Conservation (phyloP, 1,140 invertebrate genomes). For the Ceratosolen solmsi region DNA sequence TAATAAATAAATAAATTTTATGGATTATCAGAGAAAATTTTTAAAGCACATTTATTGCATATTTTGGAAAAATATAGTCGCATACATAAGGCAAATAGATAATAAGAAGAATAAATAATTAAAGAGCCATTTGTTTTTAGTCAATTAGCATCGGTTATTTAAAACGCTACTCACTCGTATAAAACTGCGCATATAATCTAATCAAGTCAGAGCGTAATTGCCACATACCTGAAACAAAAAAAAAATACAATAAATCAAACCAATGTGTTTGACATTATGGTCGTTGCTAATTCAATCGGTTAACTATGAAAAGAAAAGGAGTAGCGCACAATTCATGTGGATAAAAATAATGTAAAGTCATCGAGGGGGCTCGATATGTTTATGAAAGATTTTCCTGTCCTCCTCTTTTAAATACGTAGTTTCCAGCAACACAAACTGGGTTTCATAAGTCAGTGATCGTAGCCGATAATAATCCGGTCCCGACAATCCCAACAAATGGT, state of each 20-base stretch:
- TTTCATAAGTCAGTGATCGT: neutral
- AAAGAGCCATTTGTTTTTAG: too few relatives aligned
- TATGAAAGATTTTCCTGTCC: neutral
- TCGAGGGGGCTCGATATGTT: neutral
- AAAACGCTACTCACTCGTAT: neutral
- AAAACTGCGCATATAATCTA: neutral
- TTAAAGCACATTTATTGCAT: too few relatives aligned
- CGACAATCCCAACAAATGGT: neutral
- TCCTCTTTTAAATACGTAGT: neutral
- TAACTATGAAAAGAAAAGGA: too few relatives aligned
- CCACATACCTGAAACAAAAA: conserved; percentile 17
- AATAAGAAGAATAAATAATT: too few relatives aligned
- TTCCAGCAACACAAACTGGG: neutral
- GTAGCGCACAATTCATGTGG: too few relatives aligned
- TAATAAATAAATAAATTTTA: too few relatives aligned
- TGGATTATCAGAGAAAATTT: too few relatives aligned
- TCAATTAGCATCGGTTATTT: too few relatives aligned
- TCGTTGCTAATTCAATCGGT: too few relatives aligned
- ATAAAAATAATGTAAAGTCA: neutral
- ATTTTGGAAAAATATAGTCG: too few relatives aligned
- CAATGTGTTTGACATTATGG: too few relatives aligned
- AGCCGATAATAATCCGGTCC: neutral
- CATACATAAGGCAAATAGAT: too few relatives aligned
- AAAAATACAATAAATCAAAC: neutral
- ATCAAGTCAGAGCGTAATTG: neutral